Conservation (phyloP, 2,113 vertebrate genomes). For the Taurulus bubalis region DNA sequence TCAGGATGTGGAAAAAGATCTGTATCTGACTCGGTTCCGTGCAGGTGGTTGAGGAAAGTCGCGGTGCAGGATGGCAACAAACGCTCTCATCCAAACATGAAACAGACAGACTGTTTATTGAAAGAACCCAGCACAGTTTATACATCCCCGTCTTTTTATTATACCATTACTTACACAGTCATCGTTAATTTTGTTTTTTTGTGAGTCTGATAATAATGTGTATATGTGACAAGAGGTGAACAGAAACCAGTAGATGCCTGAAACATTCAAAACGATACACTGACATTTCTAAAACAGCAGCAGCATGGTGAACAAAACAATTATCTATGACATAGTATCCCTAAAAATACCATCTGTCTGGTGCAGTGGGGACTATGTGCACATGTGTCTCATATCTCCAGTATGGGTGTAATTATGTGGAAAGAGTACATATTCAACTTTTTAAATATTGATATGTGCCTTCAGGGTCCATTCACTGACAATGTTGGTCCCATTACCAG, state of each 20-base stretch:
- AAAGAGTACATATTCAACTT: conserved; percentile 7
- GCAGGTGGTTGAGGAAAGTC: conserved; percentile 35
- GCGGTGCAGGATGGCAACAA: background rate
- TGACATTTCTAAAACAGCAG: background rate
- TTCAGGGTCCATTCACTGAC: background rate
- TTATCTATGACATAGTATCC: background rate
- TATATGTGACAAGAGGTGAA: background rate
- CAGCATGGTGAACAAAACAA: background rate
- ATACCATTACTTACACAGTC: too few species aligned
- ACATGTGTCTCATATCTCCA: background rate
- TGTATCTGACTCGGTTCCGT: conserved; percentile 45
- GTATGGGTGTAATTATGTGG: background rate
- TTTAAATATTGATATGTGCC: background rate
- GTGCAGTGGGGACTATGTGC: background rate
- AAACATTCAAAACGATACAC: background rate
- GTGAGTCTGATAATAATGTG: background rate
- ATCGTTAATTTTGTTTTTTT: too few species aligned
- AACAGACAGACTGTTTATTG: conserved; percentile 33
- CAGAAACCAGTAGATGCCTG: background rate
- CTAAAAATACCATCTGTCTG: too few species aligned
- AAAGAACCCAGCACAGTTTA: conserved; percentile 23
- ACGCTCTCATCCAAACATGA: background rate
- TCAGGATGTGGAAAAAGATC: conserved; percentile 61
- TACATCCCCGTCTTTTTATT: background rate
- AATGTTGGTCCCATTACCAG: background rate